Base-by-base conservation (phyloP, 2,888 invertebrate species). In the Elysia crispata region DNA sequence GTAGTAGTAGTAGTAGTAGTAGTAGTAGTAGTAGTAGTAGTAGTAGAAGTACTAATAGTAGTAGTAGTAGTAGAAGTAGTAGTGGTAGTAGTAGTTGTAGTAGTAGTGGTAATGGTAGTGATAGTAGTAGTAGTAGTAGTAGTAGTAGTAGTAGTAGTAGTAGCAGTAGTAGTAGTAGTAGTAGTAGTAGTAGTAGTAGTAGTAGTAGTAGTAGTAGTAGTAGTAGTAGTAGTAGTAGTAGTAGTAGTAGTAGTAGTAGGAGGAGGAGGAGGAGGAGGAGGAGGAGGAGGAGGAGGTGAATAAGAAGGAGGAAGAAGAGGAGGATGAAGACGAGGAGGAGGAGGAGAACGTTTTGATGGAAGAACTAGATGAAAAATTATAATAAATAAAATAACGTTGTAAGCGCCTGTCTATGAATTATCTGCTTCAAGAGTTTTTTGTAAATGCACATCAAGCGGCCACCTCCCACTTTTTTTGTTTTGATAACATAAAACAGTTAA, bases 161-260 rank as follows among this genome's bases (percentile, higher is more conserved):
- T 11, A 67, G 67, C 28, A 67, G 67, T 67, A 67, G 67, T 67
- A 67, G 67, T 67, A 67, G 67, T 67, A 67, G 67, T 67, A 67
- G 67, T 67, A 67, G 67, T 67, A 67, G 67, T 67, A 23, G 67
- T 67, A 67, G 67, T 67, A 67, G 67, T 67, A 67, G 67, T 67
- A 70, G 70, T 70, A 70, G 70, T 70, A 70, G 70, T 70, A 70
- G 70, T 70, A 70, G 70, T 70, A 70, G 70, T 70, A 70, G 70
- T 70, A 70, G 70, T 70, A 70, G 70, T 70, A 70, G 70, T 67
- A 67, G 67, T 67, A 67, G 67, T 67, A 67, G 67, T 67, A 67
- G 67, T 60, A 67, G n/a, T n/a, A n/a, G n/a, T n/a, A 25, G 30
- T n/a, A n/a, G 30, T n/a, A 25, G 11, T 25, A 76, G 66, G 41